Conservation (phyloP, 2,797 vertebrate species). For the Enteromius argenteus region DNA sequence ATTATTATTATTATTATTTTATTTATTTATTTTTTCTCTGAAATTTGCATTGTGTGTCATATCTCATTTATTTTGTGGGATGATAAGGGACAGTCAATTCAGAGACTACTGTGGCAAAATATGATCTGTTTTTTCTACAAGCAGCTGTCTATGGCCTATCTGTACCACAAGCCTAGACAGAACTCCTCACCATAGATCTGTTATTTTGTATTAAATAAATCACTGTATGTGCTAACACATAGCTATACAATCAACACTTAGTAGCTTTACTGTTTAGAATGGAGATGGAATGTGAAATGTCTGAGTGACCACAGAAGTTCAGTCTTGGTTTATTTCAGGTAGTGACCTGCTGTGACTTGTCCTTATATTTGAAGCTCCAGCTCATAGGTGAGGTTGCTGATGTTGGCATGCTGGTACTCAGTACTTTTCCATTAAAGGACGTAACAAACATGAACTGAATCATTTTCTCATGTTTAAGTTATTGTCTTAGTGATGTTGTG, state of each 20-base stretch:
- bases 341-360: conserved; percentile 60
- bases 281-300: neutral
- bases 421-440: neutral
- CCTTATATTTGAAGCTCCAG: conserved; percentile 64
- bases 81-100: neutral
- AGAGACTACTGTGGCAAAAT: neutral
- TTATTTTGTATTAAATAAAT: neutral
- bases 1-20: too few relatives aligned
- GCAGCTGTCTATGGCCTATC: neutral
- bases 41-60: neutral
- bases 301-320: neutral
- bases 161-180: neutral
- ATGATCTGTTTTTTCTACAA: neutral
- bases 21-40: neutral
- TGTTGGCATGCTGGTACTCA: conserved; percentile 32
- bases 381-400: conserved; percentile 51
- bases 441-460: neutral
- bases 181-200: neutral
- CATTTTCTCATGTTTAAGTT: neutral
- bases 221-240: neutral
- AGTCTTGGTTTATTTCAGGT: conserved; percentile 11
- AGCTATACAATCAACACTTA: neutral
- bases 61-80: neutral
- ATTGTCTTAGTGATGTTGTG: neutral
- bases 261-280: neutral